Conservation (phyloP, 23 tunicate genomes). For the Ascidia mentula region DNA sequence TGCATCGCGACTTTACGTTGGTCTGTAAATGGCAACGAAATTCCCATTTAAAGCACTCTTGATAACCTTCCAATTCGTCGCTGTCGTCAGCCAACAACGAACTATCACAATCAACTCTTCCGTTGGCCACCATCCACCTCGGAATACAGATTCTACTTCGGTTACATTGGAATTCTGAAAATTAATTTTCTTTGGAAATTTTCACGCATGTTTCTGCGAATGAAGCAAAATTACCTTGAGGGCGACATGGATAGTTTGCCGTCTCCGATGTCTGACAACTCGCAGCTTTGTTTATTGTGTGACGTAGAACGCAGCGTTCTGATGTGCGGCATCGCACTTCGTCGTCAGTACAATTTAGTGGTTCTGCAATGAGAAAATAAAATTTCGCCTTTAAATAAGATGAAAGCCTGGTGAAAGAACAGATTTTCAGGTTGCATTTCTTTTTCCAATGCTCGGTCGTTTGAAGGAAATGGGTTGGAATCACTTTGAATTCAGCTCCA, state of each 20-base stretch:
- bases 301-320: not conserved
- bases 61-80: not conserved
- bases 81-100: not conserved
- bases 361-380: too few species aligned
- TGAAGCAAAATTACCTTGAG: too few species aligned
- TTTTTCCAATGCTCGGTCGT: too few species aligned
- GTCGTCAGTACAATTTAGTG: not conserved
- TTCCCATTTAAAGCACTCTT: not conserved
- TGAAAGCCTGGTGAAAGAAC: too few species aligned
- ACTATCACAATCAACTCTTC: not conserved
- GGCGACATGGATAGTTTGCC: not conserved
- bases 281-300: not conserved
- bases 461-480: too few species aligned
- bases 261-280: not conserved
- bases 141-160: not conserved
- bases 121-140: not conserved
- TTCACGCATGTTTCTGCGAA: too few species aligned
- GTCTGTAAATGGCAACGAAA: not conserved
- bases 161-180: not conserved
- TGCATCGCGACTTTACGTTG: not conserved
- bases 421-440: too few species aligned
- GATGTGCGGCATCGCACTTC: not conserved
- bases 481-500: too few species aligned
- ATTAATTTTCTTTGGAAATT: too few species aligned
- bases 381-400: too few species aligned